Conservation (phyloP, 92 coral and sea anemone species). For the Pocillopora grandis region DNA sequence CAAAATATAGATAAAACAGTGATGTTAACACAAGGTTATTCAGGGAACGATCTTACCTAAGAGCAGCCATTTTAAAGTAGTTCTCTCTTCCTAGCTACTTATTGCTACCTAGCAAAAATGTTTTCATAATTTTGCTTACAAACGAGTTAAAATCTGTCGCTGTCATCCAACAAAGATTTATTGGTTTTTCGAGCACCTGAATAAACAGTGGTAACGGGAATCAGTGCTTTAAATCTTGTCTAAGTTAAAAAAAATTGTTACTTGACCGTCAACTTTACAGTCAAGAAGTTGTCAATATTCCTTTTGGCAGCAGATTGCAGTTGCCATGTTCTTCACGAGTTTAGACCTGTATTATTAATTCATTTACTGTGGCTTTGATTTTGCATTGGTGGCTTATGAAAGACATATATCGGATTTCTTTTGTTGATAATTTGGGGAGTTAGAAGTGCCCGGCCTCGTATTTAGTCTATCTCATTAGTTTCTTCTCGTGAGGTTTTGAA, state of each 20-base stretch:
- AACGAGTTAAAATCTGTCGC: constrained; percentile 11
- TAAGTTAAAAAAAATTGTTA: constrained; percentile 7
- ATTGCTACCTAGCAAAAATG: constrained; percentile 8
- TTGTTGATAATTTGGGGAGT: constrained; percentile 24
- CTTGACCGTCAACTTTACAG: constrained; percentile 1
- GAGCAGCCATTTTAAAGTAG: neutral
- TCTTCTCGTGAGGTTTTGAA: neutral
- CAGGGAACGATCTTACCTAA: neutral
- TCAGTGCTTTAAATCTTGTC: neutral
- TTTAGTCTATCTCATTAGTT: neutral
- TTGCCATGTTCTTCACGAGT: constrained; percentile 26
- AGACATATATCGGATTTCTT: constrained; percentile 27
- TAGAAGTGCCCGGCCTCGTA: neutral
- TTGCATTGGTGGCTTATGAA: constrained; percentile 25
- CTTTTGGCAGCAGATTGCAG: constrained; percentile 10
- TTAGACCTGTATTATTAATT: constrained; percentile 58
- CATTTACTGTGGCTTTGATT: constrained; percentile 66
- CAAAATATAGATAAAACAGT: neutral
- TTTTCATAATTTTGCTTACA: constrained; percentile 17
- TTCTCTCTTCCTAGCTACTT: neutral
- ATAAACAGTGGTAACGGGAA: neutral
- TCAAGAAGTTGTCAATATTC: constrained; percentile 23
- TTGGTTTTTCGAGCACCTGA: neutral
- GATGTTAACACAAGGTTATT: neutral
- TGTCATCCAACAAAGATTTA: neutral